phyloP scores from a whole-genome alignment of 1,140 invertebrate genomes.

The Sitophilus oryzae region DNA sequence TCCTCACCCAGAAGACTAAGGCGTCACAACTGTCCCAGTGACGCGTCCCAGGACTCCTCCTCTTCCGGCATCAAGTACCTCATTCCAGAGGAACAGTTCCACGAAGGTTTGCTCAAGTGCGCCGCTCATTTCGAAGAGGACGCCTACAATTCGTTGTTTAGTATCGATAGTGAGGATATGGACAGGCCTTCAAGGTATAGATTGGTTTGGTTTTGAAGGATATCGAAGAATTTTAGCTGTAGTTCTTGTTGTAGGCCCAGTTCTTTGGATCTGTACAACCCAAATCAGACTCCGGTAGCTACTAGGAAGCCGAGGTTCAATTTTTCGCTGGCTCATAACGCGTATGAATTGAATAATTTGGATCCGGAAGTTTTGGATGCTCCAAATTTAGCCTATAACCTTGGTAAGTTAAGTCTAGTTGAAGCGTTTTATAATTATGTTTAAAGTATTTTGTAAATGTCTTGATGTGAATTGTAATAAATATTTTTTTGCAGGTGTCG shows the following conservation, averaged over 20 bases:
- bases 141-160: constrained; percentile 39
- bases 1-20: constrained; percentile 55
- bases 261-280: constrained; percentile 49
- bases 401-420: too few relatives aligned
- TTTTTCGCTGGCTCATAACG: constrained; percentile 54
- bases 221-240: too few relatives aligned
- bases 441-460: too few relatives aligned
- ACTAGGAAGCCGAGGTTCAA: constrained; percentile 49
- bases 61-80: constrained; percentile 22
- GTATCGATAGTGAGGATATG: constrained; percentile 36
- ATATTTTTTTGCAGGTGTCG: constrained; percentile 22
- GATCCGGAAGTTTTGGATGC: constrained; percentile 56
- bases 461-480: too few relatives aligned
- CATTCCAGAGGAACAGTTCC: constrained; percentile 37
- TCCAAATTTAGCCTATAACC: constrained; percentile 47
- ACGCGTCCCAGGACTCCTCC: constrained; percentile 41
- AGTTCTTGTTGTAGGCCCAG: constrained; percentile 42
- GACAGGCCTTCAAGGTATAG: constrained; percentile 35
- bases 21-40: constrained; percentile 38
- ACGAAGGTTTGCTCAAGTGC: constrained; percentile 40
- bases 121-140: constrained; percentile 38
- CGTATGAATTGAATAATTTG: constrained; percentile 56
- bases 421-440: too few relatives aligned
- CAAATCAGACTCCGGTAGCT: constrained; percentile 42
- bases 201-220: too few relatives aligned